Evolutionary conservation across 2,888 invertebrate genomes (phyloP).

Genomic region (Anodontia alba): DNA sequence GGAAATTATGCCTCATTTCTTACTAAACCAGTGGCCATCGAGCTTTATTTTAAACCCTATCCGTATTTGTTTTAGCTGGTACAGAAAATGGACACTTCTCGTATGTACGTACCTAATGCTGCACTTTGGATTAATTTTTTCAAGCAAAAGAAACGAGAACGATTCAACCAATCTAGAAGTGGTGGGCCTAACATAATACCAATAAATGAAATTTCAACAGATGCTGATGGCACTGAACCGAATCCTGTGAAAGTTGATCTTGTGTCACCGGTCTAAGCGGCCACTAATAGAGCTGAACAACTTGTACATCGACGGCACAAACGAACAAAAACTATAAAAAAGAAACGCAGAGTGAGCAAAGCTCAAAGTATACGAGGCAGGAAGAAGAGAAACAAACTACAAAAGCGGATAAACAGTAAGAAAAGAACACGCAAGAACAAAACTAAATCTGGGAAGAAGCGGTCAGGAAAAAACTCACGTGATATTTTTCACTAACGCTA

Average conservation of each 20-base stretch:
- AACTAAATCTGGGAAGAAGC: neutral
- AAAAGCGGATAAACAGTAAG: neutral
- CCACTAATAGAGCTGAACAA: neutral
- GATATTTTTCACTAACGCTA: neutral
- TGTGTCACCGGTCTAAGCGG: neutral
- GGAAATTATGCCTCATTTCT: neutral
- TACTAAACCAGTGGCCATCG: neutral
- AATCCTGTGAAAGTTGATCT: neutral
- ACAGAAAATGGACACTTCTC: neutral
- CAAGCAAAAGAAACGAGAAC: neutral
- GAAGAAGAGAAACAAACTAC: neutral
- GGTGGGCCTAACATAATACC: neutral
- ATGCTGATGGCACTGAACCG: neutral
- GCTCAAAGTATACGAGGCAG: neutral
- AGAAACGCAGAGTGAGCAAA: neutral
- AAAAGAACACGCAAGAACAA: neutral
- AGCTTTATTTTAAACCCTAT: conserved; percentile 1
- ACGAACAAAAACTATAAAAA: neutral
- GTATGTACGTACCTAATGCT: neutral
- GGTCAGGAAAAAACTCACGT: neutral
- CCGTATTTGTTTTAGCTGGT: neutral
- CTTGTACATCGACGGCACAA: neutral
- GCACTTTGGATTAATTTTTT: conserved; percentile 2
- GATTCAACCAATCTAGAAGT: neutral
- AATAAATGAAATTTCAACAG: neutral